phyloP scores from a whole-genome alignment of 2,113 vertebrate species.

The Orientallactaga bullata region DNA sequence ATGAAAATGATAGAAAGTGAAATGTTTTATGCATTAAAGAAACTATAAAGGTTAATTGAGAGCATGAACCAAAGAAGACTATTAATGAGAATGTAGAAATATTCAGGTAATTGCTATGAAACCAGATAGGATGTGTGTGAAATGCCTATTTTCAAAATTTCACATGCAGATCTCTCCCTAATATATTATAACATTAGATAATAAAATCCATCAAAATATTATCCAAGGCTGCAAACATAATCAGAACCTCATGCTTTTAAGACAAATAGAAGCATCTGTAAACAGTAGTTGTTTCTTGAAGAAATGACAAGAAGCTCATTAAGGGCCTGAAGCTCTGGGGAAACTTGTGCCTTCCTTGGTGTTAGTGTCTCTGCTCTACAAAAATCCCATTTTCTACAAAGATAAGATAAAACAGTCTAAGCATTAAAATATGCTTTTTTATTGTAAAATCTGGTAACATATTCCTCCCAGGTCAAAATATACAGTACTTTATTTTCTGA shows the following conservation, averaged over 20 bases:
- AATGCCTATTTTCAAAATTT: constrained; percentile 42
- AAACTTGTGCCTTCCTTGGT: not conserved
- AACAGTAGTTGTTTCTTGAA: not conserved
- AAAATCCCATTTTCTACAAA: not conserved
- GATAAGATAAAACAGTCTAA: not conserved
- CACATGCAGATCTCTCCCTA: rapidly evolving
- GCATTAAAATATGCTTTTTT: not conserved
- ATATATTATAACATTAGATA: not conserved
- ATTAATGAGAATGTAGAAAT: constrained; percentile 72
- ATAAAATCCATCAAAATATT: not conserved
- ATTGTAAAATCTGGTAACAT: constrained; percentile 7
- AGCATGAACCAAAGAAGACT: constrained; percentile 80
- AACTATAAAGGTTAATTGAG: constrained; percentile 86
- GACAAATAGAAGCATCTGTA: not conserved
- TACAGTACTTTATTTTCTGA: constrained; percentile 12
- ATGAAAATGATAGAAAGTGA: constrained; percentile 70
- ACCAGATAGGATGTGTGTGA: not conserved
- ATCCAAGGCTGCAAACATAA: not conserved
- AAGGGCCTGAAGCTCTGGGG: not conserved
- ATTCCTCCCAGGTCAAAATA: not conserved
- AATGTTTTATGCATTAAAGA: constrained; percentile 78
- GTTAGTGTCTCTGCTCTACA: not conserved
- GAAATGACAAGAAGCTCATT: not conserved
- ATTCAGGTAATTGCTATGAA: constrained; percentile 65
- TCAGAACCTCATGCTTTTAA: not conserved